phyloP scores from a whole-genome alignment of 2,113 vertebrate species.

The Glaucidium brasilianum region DNA sequence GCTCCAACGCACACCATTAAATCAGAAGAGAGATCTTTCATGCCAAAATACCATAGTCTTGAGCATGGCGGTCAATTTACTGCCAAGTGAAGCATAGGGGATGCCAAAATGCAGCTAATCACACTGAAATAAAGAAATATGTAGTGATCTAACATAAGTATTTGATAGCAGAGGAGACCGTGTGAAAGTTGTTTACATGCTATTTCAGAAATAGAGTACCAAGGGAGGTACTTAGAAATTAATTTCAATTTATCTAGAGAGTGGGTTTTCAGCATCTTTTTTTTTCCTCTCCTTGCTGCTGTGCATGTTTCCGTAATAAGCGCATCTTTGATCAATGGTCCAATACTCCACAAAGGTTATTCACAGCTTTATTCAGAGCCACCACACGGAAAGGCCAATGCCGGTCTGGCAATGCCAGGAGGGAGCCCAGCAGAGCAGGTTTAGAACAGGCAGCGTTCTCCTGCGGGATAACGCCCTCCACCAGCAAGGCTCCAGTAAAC shows the following conservation, averaged over 20 bases:
- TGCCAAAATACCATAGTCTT: neutral
- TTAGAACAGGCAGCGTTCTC: accelerated
- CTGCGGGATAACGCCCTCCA: accelerated
- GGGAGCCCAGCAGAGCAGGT: neutral
- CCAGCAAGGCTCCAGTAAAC: neutral
- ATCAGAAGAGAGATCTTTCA: neutral
- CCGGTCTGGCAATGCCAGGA: neutral
- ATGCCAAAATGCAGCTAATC: neutral
- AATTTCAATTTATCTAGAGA: neutral
- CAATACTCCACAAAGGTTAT: neutral
- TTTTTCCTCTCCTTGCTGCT: neutral
- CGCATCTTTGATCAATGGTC: too few species aligned
- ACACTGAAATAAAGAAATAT: neutral
- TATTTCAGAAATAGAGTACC: neutral
- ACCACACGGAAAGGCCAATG: neutral
- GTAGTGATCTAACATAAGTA: neutral
- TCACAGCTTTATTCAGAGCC: neutral
- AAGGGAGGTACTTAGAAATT: neutral
- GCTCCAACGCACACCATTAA: neutral
- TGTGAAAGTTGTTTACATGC: neutral
- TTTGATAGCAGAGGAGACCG: neutral
- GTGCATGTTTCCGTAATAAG: neutral
- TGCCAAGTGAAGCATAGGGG: neutral
- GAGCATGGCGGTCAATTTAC: neutral
- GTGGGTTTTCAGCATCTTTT: neutral